Conservation (phyloP, 2,888 invertebrate species). For the Dicyrtoma fusca region DNA sequence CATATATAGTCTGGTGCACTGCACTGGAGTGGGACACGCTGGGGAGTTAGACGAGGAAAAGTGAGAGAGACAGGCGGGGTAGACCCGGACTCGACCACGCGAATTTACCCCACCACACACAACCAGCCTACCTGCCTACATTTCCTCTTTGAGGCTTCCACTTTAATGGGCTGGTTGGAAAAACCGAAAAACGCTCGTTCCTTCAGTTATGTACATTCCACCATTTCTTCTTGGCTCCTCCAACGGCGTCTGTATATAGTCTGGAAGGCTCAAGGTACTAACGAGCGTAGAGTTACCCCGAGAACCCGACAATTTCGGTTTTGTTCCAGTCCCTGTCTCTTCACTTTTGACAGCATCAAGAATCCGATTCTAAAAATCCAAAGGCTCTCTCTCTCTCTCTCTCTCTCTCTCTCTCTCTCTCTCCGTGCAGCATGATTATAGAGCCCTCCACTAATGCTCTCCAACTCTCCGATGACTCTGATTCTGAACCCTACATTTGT, state of each 20-base stretch:
- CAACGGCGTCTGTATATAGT: too few relatives aligned
- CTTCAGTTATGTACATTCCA: neutral
- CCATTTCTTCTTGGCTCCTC: neutral
- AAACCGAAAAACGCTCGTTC: neutral
- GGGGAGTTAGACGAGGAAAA: neutral
- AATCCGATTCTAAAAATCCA: too few relatives aligned
- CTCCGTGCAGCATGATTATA: too few relatives aligned
- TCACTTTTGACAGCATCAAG: too few relatives aligned
- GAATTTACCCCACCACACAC: constrained; percentile 18
- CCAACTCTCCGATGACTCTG: too few relatives aligned
- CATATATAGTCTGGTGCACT: constrained; percentile 24
- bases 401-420: neutral
- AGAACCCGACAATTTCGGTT: too few relatives aligned
- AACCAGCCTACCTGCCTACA: neutral
- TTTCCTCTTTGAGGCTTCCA: neutral
- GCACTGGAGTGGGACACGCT: constrained; percentile 1
- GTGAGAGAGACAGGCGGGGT: constrained; percentile 16
- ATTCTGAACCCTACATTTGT: too few relatives aligned
- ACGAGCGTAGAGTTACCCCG: too few relatives aligned
- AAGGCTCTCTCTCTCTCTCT: neutral
- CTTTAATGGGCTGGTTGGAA: neutral
- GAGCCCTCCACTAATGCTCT: too few relatives aligned
- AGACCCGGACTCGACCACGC: constrained; percentile 16
- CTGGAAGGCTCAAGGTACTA: too few relatives aligned
- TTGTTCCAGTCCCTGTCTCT: too few relatives aligned